A percentile compares a stretch with the other conserved stretches of the same genome.
These are phyloP conservation scores for Bicyclus anynana DNA, from an alignment of 1,140 invertebrate genomes.

Conservation along the genomic window DNA sequence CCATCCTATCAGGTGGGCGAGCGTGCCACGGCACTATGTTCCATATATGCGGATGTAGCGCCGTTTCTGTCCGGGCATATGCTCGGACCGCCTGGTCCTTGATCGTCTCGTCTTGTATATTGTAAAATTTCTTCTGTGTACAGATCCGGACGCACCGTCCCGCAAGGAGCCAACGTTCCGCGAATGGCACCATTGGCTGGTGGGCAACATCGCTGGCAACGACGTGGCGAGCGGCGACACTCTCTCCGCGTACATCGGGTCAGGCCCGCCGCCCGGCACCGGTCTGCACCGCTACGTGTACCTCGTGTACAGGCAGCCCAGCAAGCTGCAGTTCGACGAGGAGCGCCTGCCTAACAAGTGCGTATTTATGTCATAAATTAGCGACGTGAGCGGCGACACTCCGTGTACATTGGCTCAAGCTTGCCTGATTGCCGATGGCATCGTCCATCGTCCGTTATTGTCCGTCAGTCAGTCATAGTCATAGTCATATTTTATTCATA, in stretches of 20 bases:
- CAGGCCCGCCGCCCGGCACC: slow-evolving; percentile 89
- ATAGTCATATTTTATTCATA: too few species aligned
- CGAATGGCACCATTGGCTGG: slow-evolving; percentile 95
- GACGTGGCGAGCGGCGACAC: slow-evolving; percentile 84
- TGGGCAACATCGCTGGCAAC: slow-evolving; percentile 93
- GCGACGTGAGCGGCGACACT: neutral
- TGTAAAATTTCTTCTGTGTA: neutral
- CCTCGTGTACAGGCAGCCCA: slow-evolving; percentile 89
- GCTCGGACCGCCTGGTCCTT: too few species aligned
- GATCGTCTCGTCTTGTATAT: too few species aligned
- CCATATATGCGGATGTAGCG: too few species aligned
- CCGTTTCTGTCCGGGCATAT: too few species aligned
- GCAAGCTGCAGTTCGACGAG: slow-evolving; percentile 82
- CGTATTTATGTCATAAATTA: slow-evolving; percentile 31
- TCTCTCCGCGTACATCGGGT: slow-evolving; percentile 89
- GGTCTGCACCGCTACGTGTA: slow-evolving; percentile 95
- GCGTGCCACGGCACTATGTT: too few species aligned
- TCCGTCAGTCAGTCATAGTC: too few species aligned
- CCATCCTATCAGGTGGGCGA: too few species aligned
- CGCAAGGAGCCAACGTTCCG: slow-evolving; percentile 86
- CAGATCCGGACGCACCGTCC: slow-evolving; percentile 94
- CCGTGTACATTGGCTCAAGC: too few species aligned
- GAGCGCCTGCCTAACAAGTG: slow-evolving; percentile 80
- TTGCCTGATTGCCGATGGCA: too few species aligned
- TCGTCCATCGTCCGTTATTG: too few species aligned